Conservation (phyloP, 2,888 invertebrate genomes). For the Eristalis arbustorum region DNA sequence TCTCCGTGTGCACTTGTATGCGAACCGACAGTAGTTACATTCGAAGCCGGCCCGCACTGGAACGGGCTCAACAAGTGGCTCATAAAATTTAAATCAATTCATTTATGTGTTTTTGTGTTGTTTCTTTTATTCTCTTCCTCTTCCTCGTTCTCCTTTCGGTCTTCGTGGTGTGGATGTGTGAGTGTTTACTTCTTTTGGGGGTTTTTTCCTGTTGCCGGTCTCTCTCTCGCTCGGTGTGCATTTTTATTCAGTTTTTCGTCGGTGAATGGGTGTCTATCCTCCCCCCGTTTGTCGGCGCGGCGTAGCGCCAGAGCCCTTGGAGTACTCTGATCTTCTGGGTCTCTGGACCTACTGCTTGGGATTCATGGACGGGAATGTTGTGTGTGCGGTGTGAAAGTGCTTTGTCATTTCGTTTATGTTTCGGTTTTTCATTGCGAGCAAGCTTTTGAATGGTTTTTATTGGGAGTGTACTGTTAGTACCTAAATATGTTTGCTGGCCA, state of each 20-base stretch:
- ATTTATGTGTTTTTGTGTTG: conserved; percentile 72
- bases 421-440: conserved; percentile 46
- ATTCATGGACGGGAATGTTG: conserved; percentile 22
- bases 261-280: conserved; percentile 36
- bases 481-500: conserved; percentile 47
- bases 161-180: neutral
- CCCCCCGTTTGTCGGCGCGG: conserved; percentile 14
- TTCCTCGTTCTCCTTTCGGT: conserved; percentile 40
- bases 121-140: conserved; percentile 65
- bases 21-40: conserved; percentile 50
- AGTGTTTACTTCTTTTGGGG: conserved; percentile 12
- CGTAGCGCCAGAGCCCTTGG: neutral
- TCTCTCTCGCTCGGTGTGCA: too few relatives aligned
- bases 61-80: conserved; percentile 73
- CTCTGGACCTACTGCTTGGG: conserved; percentile 19
- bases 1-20: conserved; percentile 55
- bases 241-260: conserved; percentile 49
- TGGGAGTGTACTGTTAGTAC: conserved; percentile 35
- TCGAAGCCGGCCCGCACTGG: conserved; percentile 34
- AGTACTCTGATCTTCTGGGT: conserved; percentile 10
- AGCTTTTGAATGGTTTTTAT: conserved; percentile 51
- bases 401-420: conserved; percentile 65
- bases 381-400: conserved; percentile 48
- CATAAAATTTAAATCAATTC: conserved; percentile 75
- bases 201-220: conserved; percentile 21